Evolutionary conservation across 2,797 vertebrate genomes (phyloP).

Genomic region (Scolopax bukidnonensis): DNA sequence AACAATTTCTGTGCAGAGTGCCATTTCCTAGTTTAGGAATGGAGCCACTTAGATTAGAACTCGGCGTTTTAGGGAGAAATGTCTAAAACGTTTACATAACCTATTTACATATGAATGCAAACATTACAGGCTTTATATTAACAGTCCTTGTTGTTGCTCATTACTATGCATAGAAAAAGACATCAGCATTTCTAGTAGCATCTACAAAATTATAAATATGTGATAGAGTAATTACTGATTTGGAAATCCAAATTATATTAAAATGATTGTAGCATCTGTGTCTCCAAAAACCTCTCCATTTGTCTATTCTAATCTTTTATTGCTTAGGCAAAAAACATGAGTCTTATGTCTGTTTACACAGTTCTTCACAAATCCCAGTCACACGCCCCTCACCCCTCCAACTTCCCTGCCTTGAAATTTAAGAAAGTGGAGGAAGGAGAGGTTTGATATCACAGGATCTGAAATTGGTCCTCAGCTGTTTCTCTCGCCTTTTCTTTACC

Average conservation of each 20-base stretch:
- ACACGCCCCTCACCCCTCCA: neutral
- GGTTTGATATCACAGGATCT: neutral
- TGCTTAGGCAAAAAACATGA: constrained; percentile 69
- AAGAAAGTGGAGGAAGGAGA: neutral
- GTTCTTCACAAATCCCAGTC: neutral
- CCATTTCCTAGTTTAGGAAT: constrained; percentile 63
- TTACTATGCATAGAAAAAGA: constrained; percentile 70
- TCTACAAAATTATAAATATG: constrained; percentile 76
- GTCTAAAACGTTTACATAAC: constrained; percentile 73
- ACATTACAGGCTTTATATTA: constrained; percentile 73
- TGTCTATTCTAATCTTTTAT: constrained; percentile 68
- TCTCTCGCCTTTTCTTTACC: neutral
- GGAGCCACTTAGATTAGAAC: constrained; percentile 63
- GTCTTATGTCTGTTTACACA: constrained; percentile 53
- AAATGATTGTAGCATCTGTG: constrained; percentile 73
- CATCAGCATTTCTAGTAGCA: constrained; percentile 69
- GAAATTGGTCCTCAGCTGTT: neutral
- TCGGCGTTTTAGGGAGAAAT: constrained; percentile 65
- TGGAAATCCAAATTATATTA: constrained; percentile 76
- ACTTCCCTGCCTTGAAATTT: neutral
- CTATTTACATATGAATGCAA: constrained; percentile 75
- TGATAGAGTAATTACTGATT: constrained; percentile 75
- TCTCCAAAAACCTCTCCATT: constrained; percentile 67
- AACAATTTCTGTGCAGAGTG: constrained; percentile 51
- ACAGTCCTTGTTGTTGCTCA: constrained; percentile 69